A percentile compares a stretch with the other conserved stretches of the same genome.
Conservation (phyloP, 2,888 invertebrate species). For the Conchocele bisecta region DNA sequence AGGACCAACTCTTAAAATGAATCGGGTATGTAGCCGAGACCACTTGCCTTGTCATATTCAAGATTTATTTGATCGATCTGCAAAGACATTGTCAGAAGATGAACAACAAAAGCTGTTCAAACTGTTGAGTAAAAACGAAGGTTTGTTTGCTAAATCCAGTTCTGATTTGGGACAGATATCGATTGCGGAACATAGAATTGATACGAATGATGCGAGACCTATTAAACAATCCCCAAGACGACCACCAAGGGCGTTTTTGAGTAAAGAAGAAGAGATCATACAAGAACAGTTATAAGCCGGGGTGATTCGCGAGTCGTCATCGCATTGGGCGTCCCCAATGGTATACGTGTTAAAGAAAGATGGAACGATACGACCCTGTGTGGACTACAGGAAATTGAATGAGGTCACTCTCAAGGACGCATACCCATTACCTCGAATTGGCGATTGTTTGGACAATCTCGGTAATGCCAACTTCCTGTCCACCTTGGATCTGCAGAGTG, state of each 20-base stretch:
- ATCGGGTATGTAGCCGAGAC: too few relatives aligned
- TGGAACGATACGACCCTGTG: slow-evolving; percentile 25
- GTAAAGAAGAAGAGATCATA: slow-evolving; percentile 7
- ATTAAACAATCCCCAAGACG: slow-evolving; percentile 3
- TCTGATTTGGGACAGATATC: not conserved
- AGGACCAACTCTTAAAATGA: too few relatives aligned
- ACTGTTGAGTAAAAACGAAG: not conserved
- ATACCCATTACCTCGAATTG: slow-evolving; percentile 33
- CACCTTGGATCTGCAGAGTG: slow-evolving; percentile 18
- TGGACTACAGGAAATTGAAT: slow-evolving; percentile 46
- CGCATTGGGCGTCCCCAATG: slow-evolving; percentile 1
- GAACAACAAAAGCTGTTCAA: not conserved
- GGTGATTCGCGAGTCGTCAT: not conserved
- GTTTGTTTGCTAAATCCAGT: not conserved
- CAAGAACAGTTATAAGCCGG: not conserved
- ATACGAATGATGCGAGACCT: not conserved
- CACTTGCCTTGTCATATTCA: too few relatives aligned
- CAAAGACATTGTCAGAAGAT: too few relatives aligned
- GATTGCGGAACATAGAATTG: not conserved
- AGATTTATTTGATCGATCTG: too few relatives aligned
- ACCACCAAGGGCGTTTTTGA: not conserved
- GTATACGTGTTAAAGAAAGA: slow-evolving; percentile 1
- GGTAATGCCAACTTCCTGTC: slow-evolving; percentile 14
- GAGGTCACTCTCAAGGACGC: slow-evolving; percentile 25
- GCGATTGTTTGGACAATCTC: slow-evolving; percentile 36